Percentiles rank a stretch among this genome's conserved stretches.
Evolutionary conservation across 2,797 vertebrate species (phyloP).

Genomic region (Hozukius guyotensis): DNA sequence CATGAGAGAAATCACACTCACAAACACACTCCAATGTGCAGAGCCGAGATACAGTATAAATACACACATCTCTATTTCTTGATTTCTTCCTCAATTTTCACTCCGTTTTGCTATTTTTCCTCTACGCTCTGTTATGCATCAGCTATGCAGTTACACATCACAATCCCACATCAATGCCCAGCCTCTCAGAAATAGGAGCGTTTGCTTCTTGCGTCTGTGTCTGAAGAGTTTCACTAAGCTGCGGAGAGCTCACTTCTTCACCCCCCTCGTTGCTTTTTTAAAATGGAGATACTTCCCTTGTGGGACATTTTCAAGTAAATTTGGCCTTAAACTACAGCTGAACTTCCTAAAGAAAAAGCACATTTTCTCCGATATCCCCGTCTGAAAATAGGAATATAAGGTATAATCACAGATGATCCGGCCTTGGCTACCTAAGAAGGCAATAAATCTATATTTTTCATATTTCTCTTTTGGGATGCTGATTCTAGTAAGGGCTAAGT

Average conservation of each 20-base stretch:
- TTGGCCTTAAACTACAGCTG: constrained; percentile 46
- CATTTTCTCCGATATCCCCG: constrained; percentile 45
- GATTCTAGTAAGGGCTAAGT: constrained; percentile 54
- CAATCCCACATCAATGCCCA: constrained; percentile 77
- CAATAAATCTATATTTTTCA: constrained; percentile 75
- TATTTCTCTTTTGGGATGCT: constrained; percentile 58
- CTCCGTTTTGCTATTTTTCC: constrained; percentile 44
- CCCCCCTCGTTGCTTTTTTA: constrained; percentile 50
- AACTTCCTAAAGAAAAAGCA: constrained; percentile 39
- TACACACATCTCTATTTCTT: constrained; percentile 76
- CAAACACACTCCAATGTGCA: constrained; percentile 79
- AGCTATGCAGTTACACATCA: constrained; percentile 71
- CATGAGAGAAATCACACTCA: constrained; percentile 78
- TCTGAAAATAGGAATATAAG: constrained; percentile 71
- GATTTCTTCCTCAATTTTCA: constrained; percentile 73
- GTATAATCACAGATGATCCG: constrained; percentile 80
- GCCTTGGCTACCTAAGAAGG: constrained; percentile 69
- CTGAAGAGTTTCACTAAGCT: constrained; percentile 74
- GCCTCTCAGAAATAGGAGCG: constrained; percentile 62
- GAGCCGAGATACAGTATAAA: constrained; percentile 76
- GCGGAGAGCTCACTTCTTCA: constrained; percentile 51
- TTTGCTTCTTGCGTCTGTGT: constrained; percentile 54
- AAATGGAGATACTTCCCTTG: constrained; percentile 32
- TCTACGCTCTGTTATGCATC: constrained; percentile 66
- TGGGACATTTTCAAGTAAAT: constrained; percentile 45